Evolutionary conservation across 2,797 vertebrate species (phyloP).

Genomic region (Hemibagrus guttatus): DNA sequence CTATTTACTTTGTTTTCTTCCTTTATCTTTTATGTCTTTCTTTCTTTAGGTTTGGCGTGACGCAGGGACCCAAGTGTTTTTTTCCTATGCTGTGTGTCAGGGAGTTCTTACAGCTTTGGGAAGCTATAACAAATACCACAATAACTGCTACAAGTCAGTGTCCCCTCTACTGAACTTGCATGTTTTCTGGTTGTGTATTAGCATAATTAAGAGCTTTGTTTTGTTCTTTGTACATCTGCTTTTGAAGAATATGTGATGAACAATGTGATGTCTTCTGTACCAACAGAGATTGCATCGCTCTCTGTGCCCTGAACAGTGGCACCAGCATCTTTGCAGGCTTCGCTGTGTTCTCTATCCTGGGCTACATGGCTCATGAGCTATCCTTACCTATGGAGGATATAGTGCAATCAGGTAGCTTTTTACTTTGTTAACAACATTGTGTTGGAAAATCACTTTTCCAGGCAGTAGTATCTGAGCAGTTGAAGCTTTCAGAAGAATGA

Average conservation of each 20-base stretch:
- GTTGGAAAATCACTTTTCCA: background rate
- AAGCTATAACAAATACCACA: slow-evolving; percentile 94
- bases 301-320: slow-evolving; percentile 85
- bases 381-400: slow-evolving; percentile 70
- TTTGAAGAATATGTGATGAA: background rate
- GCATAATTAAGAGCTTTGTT: background rate
- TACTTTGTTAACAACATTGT: slow-evolving; percentile 10
- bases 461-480: background rate
- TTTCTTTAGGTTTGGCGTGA: slow-evolving; percentile 84
- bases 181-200: background rate
- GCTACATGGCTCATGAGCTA: slow-evolving; percentile 84
- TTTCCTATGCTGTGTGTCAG: slow-evolving; percentile 84
- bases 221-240: background rate
- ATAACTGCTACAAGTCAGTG: slow-evolving; percentile 90
- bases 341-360: slow-evolving; percentile 87
- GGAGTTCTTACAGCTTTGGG: slow-evolving; percentile 90
- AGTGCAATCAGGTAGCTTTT: slow-evolving; percentile 72
- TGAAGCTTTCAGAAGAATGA: background rate
- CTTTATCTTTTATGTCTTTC: background rate
- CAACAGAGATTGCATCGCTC: slow-evolving; percentile 83
- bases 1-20: background rate
- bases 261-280: background rate
- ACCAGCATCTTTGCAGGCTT: slow-evolving; percentile 89
- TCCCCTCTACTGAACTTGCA: background rate
- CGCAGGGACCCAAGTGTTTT: slow-evolving; percentile 88